A percentile compares a stretch with the other conserved stretches of the same genome.
These are phyloP conservation scores for Egretta garzetta DNA, from an alignment of 2,113 vertebrate genomes.

Conservation along the genomic window DNA sequence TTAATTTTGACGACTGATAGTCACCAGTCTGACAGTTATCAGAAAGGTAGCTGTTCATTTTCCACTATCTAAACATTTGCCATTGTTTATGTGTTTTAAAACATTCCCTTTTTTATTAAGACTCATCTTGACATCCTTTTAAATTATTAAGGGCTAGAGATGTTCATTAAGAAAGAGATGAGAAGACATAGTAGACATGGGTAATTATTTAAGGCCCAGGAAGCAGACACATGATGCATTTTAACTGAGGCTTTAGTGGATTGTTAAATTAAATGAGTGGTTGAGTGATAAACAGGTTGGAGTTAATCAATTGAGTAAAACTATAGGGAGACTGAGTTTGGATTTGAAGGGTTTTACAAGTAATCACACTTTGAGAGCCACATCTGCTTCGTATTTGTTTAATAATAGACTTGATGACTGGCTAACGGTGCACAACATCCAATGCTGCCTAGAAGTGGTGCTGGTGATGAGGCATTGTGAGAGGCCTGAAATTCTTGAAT, in stretches of 20 bases:
- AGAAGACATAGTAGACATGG: constrained; percentile 49
- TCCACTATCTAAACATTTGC: constrained; percentile 28
- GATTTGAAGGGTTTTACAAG: constrained; percentile 57
- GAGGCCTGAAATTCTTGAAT: not conserved
- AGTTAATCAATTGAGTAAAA: constrained; percentile 65
- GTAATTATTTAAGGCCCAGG: constrained; percentile 63
- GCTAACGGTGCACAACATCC: not conserved
- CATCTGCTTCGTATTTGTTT: constrained; percentile 56
- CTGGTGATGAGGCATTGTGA: not conserved
- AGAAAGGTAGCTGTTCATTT: constrained; percentile 10
- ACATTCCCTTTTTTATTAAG: constrained; percentile 16
- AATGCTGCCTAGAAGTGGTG: not conserved
- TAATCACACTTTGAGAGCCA: constrained; percentile 31
- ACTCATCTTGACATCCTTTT: constrained; percentile 59
- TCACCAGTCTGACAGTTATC: not conserved
- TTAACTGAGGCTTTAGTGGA: constrained; percentile 62
- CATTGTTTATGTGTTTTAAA: constrained; percentile 35
- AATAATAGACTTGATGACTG: constrained; percentile 38
- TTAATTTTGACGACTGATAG: not conserved
- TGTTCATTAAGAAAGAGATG: constrained; percentile 63
- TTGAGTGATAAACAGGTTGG: constrained; percentile 61
- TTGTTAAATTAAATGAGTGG: constrained; percentile 70
- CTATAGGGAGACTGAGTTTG: constrained; percentile 40
- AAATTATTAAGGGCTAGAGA: constrained; percentile 62
- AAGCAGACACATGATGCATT: constrained; percentile 58